A percentile compares a stretch with the other conserved stretches of the same genome.
Evolutionary conservation across 2,888 invertebrate genomes (phyloP).

Genomic region (Temnothorax unifasciatus): DNA sequence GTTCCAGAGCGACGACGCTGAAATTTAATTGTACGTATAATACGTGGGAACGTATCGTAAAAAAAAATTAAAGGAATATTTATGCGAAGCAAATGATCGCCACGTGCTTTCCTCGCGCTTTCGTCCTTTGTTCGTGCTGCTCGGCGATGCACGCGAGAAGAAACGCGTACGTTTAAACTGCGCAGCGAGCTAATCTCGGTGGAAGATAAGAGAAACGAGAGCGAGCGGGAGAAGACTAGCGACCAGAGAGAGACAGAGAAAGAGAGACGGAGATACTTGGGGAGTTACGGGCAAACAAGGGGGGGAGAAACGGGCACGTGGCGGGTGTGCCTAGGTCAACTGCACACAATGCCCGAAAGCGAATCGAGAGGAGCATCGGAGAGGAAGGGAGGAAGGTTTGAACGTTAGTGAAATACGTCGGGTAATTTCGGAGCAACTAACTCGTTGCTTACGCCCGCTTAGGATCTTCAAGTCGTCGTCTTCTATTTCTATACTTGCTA

Average conservation of each 20-base stretch:
- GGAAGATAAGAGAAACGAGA: conserved; percentile 77
- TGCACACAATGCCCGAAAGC: conserved; percentile 71
- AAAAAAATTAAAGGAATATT: conserved; percentile 19
- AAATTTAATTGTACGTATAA: neutral
- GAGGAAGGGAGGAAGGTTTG: conserved; percentile 16
- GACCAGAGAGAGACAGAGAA: conserved; percentile 47
- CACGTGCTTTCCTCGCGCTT: conserved; percentile 31
- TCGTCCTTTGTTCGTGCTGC: conserved; percentile 68
- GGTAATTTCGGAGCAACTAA: conserved; percentile 70
- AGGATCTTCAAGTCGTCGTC: neutral
- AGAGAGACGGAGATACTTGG: conserved; percentile 37
- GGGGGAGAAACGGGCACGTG: conserved; percentile 75
- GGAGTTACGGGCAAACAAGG: conserved; percentile 46
- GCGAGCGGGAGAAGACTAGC: conserved; percentile 59
- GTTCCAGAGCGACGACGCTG: neutral
- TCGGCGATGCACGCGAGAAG: conserved; percentile 48
- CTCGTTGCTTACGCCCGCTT: neutral
- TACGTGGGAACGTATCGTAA: neutral
- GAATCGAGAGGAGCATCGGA: conserved; percentile 61
- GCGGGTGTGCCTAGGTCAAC: conserved; percentile 77
- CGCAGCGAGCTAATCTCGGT: conserved; percentile 80
- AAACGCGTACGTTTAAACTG: conserved; percentile 75
- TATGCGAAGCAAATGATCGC: conserved; percentile 1
- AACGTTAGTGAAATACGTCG: conserved; percentile 74
- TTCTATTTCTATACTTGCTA: neutral